Percentiles rank a stretch among this genome's conserved stretches.
These are phyloP conservation scores for Pantherophis guttatus DNA, from an alignment of 2,113 vertebrate genomes.

Conservation along the genomic window DNA sequence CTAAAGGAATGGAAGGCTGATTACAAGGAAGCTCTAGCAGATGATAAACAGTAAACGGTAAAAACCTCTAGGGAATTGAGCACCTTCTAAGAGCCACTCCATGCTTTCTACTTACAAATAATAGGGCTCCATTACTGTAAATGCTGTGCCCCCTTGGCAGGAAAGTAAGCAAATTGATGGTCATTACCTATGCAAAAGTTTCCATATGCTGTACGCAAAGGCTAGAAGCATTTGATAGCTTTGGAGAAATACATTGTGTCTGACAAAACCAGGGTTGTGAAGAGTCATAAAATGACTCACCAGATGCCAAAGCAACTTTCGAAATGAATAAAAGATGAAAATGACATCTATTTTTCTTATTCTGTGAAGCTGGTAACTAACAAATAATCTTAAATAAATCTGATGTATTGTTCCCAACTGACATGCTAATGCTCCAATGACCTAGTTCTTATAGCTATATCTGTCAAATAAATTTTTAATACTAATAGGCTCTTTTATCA, in stretches of 20 bases:
- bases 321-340: slow-evolving; percentile 28
- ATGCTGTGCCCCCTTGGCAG: neutral
- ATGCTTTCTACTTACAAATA: neutral
- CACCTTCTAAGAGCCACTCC: neutral
- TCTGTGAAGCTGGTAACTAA: slow-evolving; percentile 22
- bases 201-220: slow-evolving; percentile 1
- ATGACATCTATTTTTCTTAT: slow-evolving; percentile 21
- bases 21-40: neutral
- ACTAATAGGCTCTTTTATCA: slow-evolving; percentile 59
- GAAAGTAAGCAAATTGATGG: neutral
- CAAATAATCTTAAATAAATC: slow-evolving; percentile 50
- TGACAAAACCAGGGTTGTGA: slow-evolving; percentile 2
- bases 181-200: neutral
- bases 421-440: slow-evolving; percentile 41
- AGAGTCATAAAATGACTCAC: slow-evolving; percentile 16
- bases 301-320: slow-evolving; percentile 22
- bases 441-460: slow-evolving; percentile 43
- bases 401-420: slow-evolving; percentile 35
- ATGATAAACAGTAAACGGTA: neutral
- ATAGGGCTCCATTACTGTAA: neutral
- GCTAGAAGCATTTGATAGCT: fast-evolving
- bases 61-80: neutral
- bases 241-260: neutral
- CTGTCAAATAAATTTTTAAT: slow-evolving; percentile 59
- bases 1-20: neutral